Conservation (phyloP, 2,797 vertebrate genomes). For the Erithacus rubecula region DNA sequence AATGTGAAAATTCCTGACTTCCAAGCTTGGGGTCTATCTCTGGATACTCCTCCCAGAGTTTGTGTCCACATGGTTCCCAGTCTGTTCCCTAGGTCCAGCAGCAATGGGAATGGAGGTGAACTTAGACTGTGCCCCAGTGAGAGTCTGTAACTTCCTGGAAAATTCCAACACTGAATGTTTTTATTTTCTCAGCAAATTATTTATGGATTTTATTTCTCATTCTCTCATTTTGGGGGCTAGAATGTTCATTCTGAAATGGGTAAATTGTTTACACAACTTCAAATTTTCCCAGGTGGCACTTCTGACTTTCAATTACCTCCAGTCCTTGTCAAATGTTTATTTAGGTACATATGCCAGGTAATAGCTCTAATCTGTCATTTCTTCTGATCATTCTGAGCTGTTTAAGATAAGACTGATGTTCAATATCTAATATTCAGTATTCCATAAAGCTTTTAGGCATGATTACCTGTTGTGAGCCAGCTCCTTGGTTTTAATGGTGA, state of each 20-base stretch:
- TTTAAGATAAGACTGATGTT: neutral
- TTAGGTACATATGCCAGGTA: neutral
- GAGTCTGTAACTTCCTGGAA: neutral
- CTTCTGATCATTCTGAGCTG: neutral
- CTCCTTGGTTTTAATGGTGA: neutral
- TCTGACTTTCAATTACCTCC: neutral
- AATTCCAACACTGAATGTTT: neutral
- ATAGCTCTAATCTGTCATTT: neutral
- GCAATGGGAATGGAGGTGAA: neutral
- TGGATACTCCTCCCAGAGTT: neutral
- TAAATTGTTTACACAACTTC: neutral
- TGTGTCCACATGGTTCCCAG: neutral
- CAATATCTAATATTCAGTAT: neutral
- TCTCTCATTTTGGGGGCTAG: neutral
- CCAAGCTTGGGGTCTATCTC: fast-evolving
- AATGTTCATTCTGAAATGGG: neutral
- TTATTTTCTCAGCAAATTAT: neutral
- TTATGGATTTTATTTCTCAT: neutral
- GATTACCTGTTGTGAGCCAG: neutral
- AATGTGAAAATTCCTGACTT: neutral
- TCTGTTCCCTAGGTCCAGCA: neutral
- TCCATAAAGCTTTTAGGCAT: neutral
- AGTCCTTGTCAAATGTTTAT: neutral
- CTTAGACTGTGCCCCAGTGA: neutral
- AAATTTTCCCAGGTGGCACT: neutral